A percentile compares a stretch with the other conserved stretches of the same genome.
Evolutionary conservation across 2,113 vertebrate genomes (phyloP).

Genomic region (Nymphicus hollandicus): DNA sequence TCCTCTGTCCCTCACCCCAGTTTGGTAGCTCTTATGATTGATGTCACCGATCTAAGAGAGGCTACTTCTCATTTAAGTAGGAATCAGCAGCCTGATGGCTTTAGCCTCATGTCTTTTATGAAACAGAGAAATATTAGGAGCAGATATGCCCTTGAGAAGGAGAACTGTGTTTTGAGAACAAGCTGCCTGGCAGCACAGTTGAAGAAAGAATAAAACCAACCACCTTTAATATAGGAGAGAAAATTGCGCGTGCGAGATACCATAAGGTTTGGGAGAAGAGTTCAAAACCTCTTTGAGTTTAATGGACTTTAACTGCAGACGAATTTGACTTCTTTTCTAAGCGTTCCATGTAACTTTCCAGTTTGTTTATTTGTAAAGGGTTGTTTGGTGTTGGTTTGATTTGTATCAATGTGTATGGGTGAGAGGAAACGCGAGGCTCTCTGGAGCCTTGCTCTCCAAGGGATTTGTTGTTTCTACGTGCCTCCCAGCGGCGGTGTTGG

Average conservation of each 20-base stretch:
- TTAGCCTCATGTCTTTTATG: neutral
- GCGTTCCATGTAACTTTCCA: neutral
- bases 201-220: neutral
- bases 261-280: neutral
- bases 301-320: neutral
- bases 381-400: neutral
- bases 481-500: neutral
- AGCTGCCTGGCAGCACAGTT: neutral
- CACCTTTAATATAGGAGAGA: neutral
- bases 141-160: neutral
- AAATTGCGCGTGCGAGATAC: neutral
- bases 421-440: neutral
- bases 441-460: neutral
- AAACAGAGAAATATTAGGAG: neutral
- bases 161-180: neutral
- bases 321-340: neutral
- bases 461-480: constrained; percentile 17
- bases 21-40: rapidly evolving
- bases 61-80: neutral
- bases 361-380: neutral
- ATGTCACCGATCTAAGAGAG: neutral
- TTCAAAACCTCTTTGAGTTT: neutral
- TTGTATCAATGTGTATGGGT: neutral
- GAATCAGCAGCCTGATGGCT: neutral
- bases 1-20: neutral